Evolutionary conservation across 2,888 invertebrate genomes (phyloP).

Genomic region (Corbicula japonica): DNA sequence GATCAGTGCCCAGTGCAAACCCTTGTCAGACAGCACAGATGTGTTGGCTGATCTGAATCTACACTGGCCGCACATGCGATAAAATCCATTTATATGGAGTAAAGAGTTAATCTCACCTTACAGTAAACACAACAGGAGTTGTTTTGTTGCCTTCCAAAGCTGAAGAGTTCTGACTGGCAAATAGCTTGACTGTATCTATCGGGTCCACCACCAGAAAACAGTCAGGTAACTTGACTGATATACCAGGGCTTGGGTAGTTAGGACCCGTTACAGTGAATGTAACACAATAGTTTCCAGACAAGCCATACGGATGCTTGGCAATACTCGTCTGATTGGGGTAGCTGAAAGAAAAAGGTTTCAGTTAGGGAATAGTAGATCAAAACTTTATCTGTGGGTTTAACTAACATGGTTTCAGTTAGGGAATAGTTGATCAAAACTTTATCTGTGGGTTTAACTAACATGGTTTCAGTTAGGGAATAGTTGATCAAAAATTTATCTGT

Average conservation of each 20-base stretch:
- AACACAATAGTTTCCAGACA: slow-evolving; percentile 73
- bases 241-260: slow-evolving; percentile 72
- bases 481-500: no score
- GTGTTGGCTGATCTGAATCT: no score
- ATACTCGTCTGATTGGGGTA: slow-evolving; percentile 68
- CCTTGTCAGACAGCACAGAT: no score
- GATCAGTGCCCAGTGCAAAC: no score
- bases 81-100: no score
- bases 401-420: no score
- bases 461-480: no score
- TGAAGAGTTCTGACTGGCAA: slow-evolving; percentile 30
- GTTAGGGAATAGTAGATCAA: no score
- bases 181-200: slow-evolving; percentile 67
- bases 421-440: no score
- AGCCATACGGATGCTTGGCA: slow-evolving; percentile 70
- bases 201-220: slow-evolving; percentile 76
- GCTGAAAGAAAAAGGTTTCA: slow-evolving; percentile 22
- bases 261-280: slow-evolving; percentile 73
- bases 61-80: no score
- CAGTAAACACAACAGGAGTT: slow-evolving; percentile 66
- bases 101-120: slow-evolving; percentile 56
- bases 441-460: no score
- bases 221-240: slow-evolving; percentile 67
- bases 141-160: slow-evolving; percentile 50
- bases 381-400: no score